phyloP scores from a whole-genome alignment of 2,113 vertebrate species.

The Elephantulus edwardii region DNA sequence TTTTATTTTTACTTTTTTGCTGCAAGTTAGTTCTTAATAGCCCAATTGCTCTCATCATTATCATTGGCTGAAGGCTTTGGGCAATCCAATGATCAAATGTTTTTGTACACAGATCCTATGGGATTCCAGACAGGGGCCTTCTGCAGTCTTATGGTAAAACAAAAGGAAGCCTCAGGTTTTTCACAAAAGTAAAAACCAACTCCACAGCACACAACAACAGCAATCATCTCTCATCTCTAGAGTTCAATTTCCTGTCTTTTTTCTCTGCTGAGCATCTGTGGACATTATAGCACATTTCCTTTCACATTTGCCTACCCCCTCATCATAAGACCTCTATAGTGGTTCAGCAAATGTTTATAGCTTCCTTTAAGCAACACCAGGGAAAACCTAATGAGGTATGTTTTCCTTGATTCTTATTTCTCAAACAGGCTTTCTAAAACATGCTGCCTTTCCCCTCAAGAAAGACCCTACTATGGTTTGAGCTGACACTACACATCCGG shows the following conservation, averaged over 20 bases:
- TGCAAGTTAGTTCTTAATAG: background rate
- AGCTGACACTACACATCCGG: background rate
- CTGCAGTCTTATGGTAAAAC: background rate
- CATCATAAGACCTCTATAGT: background rate
- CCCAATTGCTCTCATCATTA: background rate
- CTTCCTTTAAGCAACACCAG: background rate
- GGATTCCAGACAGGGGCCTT: background rate
- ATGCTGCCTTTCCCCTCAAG: background rate
- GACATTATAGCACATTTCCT: background rate
- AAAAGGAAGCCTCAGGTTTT: background rate
- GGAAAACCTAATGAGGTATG: background rate
- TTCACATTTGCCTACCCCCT: background rate
- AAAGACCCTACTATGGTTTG: background rate
- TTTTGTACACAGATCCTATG: background rate
- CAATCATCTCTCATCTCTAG: background rate
- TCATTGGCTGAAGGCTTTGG: background rate
- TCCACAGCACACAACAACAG: background rate
- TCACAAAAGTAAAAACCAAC: background rate
- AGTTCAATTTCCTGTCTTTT: background rate
- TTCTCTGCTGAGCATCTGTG: background rate
- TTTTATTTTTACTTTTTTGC: background rate
- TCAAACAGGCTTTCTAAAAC: constrained; percentile 10
- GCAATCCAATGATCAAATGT: background rate
- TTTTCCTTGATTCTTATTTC: background rate
- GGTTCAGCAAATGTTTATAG: background rate